Conservation (phyloP, 2,888 invertebrate genomes). For the Napeogenes sylphis region DNA sequence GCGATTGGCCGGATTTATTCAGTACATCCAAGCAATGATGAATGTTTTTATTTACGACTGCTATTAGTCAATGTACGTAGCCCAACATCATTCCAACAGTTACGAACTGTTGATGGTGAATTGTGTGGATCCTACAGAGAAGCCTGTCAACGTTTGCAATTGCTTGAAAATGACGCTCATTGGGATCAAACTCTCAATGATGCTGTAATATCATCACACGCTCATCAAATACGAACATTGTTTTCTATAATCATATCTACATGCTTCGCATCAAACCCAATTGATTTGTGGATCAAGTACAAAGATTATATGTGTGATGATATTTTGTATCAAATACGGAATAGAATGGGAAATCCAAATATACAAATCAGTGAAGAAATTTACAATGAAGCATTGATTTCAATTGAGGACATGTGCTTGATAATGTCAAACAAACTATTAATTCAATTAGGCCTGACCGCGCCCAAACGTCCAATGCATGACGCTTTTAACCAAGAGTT, state of each 20-base stretch:
- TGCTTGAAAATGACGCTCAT: too few species aligned
- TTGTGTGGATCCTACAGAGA: slow-evolving; percentile 27
- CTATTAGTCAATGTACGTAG: slow-evolving; percentile 41
- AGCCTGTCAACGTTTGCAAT: too few species aligned
- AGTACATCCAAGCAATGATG: slow-evolving; percentile 41
- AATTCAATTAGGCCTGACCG: slow-evolving; percentile 35
- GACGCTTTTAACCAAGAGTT: slow-evolving; percentile 35
- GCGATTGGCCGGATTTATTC: slow-evolving; percentile 43
- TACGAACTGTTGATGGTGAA: slow-evolving; percentile 33
- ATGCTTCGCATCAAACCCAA: too few species aligned
- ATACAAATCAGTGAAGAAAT: slow-evolving; percentile 30
- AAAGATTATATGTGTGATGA: too few species aligned
- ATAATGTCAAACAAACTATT: slow-evolving; percentile 34
- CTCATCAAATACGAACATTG: too few species aligned
- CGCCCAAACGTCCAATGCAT: slow-evolving; percentile 40
- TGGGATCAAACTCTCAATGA: too few species aligned
- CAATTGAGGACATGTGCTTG: slow-evolving; percentile 28
- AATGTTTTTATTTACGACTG: slow-evolving; percentile 45
- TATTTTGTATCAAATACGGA: too few species aligned
- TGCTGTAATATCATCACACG: too few species aligned
- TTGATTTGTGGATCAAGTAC: too few species aligned
- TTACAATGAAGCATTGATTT: slow-evolving; percentile 29
- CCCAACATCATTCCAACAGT: slow-evolving; percentile 29
- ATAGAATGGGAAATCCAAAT: too few species aligned
- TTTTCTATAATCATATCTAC: too few species aligned